Evolutionary conservation across 2,888 invertebrate genomes (phyloP).

Genomic region (Drosophila neotestacea): DNA sequence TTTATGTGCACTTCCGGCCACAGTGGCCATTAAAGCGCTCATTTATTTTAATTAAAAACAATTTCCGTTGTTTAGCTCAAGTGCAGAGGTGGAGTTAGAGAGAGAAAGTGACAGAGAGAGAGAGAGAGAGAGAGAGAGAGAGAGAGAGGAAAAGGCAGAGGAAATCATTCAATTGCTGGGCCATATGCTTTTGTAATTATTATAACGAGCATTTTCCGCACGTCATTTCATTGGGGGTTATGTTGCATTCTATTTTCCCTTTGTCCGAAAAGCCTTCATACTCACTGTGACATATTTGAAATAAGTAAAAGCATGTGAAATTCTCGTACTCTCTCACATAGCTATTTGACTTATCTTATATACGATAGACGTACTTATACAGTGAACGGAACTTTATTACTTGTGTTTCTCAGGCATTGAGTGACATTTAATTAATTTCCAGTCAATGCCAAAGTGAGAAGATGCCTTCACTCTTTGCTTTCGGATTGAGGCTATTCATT

Average conservation of each 20-base stretch:
- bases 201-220: conserved; percentile 58
- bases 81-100: not conserved
- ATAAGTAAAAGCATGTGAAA: conserved; percentile 21
- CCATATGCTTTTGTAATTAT: conserved; percentile 41
- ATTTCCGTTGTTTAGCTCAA: conserved; percentile 64
- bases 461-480: conserved; percentile 15
- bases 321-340: not conserved
- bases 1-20: conserved; percentile 54
- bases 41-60: conserved; percentile 75
- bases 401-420: conserved; percentile 49
- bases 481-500: not conserved
- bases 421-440: conserved; percentile 80
- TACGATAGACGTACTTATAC: conserved; percentile 6
- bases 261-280: conserved; percentile 44
- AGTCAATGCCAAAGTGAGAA: conserved; percentile 40
- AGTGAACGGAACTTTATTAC: conserved; percentile 22
- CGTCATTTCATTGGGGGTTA: conserved; percentile 16
- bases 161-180: conserved; percentile 61
- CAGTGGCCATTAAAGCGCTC: conserved; percentile 51
- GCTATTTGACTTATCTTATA: conserved; percentile 37
- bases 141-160: conserved; percentile 5
- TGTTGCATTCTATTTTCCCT: conserved; percentile 40
- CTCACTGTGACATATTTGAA: conserved; percentile 45
- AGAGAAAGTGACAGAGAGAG: conserved; percentile 32
- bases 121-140: not conserved